Base-by-base conservation (phyloP, 1,140 invertebrate species). In the Drosophila elegans region DNA sequence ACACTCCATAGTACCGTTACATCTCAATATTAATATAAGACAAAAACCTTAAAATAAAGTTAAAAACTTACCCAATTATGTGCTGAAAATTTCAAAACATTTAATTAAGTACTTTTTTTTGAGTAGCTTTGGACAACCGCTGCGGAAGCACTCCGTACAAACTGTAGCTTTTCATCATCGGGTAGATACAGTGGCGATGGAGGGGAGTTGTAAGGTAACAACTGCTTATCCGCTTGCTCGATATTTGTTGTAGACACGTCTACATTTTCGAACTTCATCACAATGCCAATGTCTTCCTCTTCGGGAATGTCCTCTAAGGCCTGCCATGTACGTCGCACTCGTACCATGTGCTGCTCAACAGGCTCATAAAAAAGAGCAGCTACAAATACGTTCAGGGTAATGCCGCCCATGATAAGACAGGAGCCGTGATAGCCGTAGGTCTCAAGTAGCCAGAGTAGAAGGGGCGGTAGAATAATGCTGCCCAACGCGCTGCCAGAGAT, bases 401-500 rank as follows among this genome's bases (percentile, higher is more conserved):
- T 93, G 16, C 95, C 97, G 4, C 97, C 97, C 93, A 98, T 95
- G 36, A 98, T 94, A 10, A 98, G 92, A 16, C 97, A 95, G 3
- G 96, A 95, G 10, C 96, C 96, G 90, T 96, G 95, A 80, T 96
- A 97, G 7, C 96, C 96, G 83, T 96, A 97, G 0, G 93, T 93
- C 74, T 95, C 93, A 11, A 98, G 92, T 25, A 98, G 92, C 71
- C 94, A 93, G 48, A 96, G 93, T 36, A 97, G 91, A 41, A 96
- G 93, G 0, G 97, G 95, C 13, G 97, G 96, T 68, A 98, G 93
- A 63, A 98, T 95, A 68, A 98, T 95, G 29, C 95, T 93, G 21
- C 97, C 97, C 46, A 98, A 93, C 2, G 97, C 96, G 81, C 96
- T 97, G 12, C 97, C 97, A 3, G 97, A 97, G 93, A 97, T 97